These are phyloP conservation scores for Bujurquina vittata DNA, from an alignment of 2,113 vertebrate genomes.

Conservation along the genomic window DNA sequence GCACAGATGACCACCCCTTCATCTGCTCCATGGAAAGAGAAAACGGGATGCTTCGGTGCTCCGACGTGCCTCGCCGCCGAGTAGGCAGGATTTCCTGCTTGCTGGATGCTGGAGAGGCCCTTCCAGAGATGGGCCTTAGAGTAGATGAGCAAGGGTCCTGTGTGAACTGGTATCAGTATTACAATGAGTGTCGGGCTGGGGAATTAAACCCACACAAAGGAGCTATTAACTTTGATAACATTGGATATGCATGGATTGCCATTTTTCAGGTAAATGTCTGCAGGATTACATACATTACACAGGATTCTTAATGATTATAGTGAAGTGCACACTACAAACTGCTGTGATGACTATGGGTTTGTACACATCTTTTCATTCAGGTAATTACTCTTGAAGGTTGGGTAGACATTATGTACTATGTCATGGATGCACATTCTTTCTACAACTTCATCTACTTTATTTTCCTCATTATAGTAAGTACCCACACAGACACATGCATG, in stretches of 20 bases:
- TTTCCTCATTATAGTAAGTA: constrained; percentile 79
- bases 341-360: background rate
- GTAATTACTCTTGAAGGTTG: constrained; percentile 79
- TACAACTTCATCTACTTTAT: constrained; percentile 82
- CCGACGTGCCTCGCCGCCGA: constrained; percentile 86
- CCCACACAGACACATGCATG: background rate
- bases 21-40: constrained; percentile 93
- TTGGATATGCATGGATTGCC: constrained; percentile 98
- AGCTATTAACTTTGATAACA: constrained; percentile 98
- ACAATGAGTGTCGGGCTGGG: constrained; percentile 90
- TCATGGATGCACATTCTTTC: constrained; percentile 80
- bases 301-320: background rate
- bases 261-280: constrained; percentile 91
- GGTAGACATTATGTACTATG: constrained; percentile 81
- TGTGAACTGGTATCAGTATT: constrained; percentile 97
- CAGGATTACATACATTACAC: background rate
- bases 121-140: constrained; percentile 38
- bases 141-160: constrained; percentile 73
- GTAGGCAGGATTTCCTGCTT: constrained; percentile 86
- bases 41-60: constrained; percentile 94
- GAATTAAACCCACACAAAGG: constrained; percentile 95
- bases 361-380: constrained; percentile 40
- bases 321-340: background rate
- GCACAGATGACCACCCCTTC: constrained; percentile 91
- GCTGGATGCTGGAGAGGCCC: constrained; percentile 76